These are phyloP conservation scores for Apodemia duryi DNA, from an alignment of 2,888 invertebrate genomes.

Conservation along the genomic window DNA sequence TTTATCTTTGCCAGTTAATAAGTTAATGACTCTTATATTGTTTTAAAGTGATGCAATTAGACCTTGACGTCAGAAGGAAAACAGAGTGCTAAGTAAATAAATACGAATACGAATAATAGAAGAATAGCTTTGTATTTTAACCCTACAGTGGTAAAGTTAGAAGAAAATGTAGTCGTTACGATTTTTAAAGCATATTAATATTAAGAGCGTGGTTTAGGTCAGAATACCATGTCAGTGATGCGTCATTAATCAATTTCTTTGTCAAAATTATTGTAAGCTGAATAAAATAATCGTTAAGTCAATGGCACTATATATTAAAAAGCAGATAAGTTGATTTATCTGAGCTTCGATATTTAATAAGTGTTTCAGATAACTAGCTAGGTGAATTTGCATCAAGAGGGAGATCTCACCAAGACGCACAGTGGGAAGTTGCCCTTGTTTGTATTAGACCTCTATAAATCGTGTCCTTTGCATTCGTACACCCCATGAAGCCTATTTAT, in stretches of 20 bases:
- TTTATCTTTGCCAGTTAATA: no score
- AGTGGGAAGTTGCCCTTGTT: conserved; percentile 60
- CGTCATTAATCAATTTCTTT: neutral
- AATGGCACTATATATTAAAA: neutral
- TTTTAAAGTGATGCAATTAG: no score
- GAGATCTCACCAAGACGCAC: conserved; percentile 39
- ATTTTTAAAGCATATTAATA: no score
- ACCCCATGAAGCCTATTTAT: conserved; percentile 56
- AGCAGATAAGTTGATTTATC: conserved; percentile 1
- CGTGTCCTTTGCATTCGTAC: conserved; percentile 49
- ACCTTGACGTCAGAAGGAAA: no score
- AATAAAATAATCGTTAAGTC: conserved; percentile 14
- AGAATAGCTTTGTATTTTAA: no score
- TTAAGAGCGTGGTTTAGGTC: no score
- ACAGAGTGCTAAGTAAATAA: no score
- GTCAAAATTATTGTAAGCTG: neutral
- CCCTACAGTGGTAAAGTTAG: no score
- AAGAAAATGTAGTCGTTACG: no score
- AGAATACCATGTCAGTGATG: no score
- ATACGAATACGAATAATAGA: no score
- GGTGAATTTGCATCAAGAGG: conserved; percentile 49
- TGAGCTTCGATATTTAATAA: conserved; percentile 1
- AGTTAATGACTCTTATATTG: no score
- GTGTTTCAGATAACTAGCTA: conserved; percentile 13
- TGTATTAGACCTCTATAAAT: conserved; percentile 63